phyloP scores from a whole-genome alignment of 2,888 invertebrate genomes.

The Zygogramma bicolorata region DNA sequence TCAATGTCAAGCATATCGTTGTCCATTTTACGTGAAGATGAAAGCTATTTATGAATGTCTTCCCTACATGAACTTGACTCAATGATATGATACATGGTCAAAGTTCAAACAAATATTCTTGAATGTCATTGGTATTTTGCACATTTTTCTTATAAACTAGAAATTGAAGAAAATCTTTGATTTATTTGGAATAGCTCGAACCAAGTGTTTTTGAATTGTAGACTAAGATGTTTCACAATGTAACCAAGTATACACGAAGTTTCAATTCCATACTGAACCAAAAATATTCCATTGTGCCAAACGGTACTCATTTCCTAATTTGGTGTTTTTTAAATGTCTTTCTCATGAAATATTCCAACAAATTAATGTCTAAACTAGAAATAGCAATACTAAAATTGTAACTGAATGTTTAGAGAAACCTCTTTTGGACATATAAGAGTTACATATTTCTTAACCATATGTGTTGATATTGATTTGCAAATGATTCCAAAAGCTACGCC shows the following conservation, averaged over 20 bases:
- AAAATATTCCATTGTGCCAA: neutral
- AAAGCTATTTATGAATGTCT: too few relatives aligned
- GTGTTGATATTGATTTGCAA: neutral
- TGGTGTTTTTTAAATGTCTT: neutral
- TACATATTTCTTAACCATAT: neutral
- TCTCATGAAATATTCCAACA: neutral
- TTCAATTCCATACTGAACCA: neutral
- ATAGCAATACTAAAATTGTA: neutral
- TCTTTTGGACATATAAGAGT: neutral
- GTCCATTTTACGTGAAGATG: too few relatives aligned
- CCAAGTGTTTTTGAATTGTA: neutral
- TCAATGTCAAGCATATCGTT: too few relatives aligned
- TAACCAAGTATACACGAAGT: neutral
- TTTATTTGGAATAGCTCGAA: neutral
- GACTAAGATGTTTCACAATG: neutral
- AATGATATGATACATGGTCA: too few relatives aligned
- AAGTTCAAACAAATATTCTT: too few relatives aligned
- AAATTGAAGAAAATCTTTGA: neutral
- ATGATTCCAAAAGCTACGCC: constrained; percentile 39
- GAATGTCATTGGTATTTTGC: too few relatives aligned
- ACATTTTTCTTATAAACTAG: neutral
- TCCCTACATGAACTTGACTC: too few relatives aligned
- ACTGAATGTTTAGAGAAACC: neutral
- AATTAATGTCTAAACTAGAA: neutral
- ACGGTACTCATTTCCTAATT: neutral